Percentiles rank a stretch among this genome's conserved stretches.
Conservation (phyloP, 2,888 invertebrate genomes). For the Lutraria lutraria region DNA sequence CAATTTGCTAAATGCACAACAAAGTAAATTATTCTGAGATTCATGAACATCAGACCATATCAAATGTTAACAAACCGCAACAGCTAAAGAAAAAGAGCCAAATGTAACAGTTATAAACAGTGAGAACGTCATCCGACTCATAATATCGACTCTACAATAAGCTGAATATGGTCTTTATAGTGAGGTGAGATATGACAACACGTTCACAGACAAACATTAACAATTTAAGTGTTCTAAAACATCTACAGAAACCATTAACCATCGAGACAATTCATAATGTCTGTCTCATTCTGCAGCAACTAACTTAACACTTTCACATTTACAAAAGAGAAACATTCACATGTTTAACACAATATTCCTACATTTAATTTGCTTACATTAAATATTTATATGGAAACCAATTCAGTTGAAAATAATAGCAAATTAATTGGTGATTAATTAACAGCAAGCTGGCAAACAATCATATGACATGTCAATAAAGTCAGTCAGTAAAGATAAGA, state of each 20-base stretch:
- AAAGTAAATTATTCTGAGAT: background rate
- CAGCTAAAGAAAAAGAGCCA: too few species aligned
- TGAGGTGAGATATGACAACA: background rate
- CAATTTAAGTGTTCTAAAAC: background rate
- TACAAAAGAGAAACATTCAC: background rate
- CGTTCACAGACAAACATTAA: background rate
- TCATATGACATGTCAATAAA: background rate
- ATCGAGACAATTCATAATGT: background rate
- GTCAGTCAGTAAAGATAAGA: background rate
- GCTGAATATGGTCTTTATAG: background rate
- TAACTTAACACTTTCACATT: background rate
- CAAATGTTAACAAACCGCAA: too few species aligned
- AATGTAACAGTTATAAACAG: too few species aligned
- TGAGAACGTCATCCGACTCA: background rate
- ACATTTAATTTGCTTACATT: background rate
- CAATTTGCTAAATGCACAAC: background rate
- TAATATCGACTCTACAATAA: background rate
- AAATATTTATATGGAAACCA: background rate
- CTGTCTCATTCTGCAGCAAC: background rate
- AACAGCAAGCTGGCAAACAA: conserved; percentile 6
- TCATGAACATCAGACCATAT: background rate
- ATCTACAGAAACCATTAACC: background rate
- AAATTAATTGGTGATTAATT: background rate
- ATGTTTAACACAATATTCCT: background rate
- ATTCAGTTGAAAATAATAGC: conserved; percentile 1